Evolutionary conservation across 2,797 vertebrate species (phyloP).

Genomic region (Hoplostethus atlanticus): DNA sequence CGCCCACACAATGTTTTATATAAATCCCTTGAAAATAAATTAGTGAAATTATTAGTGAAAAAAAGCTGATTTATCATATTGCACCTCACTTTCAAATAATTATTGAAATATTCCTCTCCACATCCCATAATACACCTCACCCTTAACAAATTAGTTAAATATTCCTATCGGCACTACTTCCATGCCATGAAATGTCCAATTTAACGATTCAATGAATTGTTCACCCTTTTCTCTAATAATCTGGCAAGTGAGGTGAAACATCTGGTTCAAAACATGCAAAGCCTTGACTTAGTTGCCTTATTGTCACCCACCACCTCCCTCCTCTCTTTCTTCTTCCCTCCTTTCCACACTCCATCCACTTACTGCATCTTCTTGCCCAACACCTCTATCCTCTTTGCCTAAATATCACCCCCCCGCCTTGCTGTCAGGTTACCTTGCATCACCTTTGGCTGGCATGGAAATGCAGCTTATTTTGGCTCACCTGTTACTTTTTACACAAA

Average conservation of each 20-base stretch:
- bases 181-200: neutral
- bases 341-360: slow-evolving; percentile 18
- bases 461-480: slow-evolving; percentile 33
- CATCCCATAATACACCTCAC: neutral
- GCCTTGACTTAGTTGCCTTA: slow-evolving; percentile 40
- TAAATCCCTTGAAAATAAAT: too few relatives aligned
- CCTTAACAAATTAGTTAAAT: neutral
- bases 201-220: neutral
- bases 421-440: slow-evolving; percentile 1
- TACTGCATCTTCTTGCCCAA: slow-evolving; percentile 28
- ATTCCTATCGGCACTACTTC: neutral
- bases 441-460: slow-evolving; percentile 12
- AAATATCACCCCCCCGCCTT: slow-evolving; percentile 12
- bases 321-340: neutral
- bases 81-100: neutral
- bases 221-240: neutral
- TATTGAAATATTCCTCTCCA: neutral
- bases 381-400: slow-evolving; percentile 45
- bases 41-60: neutral
- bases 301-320: slow-evolving; percentile 6
- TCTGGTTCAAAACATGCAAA: slow-evolving; percentile 30
- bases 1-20: neutral
- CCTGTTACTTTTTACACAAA: slow-evolving; percentile 32
- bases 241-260: neutral
- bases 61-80: neutral